Conservation (phyloP, 2,797 vertebrate species). For the Pagetopsis macropterus region DNA sequence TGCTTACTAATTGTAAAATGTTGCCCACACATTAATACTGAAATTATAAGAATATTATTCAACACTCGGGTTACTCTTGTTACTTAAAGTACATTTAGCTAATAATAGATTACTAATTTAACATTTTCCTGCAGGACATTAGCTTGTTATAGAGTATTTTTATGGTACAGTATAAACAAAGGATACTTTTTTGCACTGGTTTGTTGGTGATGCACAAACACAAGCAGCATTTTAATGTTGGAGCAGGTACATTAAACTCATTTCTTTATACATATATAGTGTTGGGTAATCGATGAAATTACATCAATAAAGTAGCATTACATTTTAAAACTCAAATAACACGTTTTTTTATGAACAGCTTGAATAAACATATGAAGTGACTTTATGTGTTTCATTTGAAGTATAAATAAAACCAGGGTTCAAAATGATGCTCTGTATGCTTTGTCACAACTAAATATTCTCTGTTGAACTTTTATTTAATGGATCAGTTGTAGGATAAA, state of each 20-base stretch:
- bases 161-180: too few relatives aligned
- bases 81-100: too few relatives aligned
- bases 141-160: too few relatives aligned
- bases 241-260: background rate
- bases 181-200: too few relatives aligned
- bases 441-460: constrained; percentile 15
- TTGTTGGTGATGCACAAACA: too few relatives aligned
- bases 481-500: constrained; percentile 35
- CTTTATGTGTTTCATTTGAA: constrained; percentile 1
- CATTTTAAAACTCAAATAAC: background rate
- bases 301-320: background rate
- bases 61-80: too few relatives aligned
- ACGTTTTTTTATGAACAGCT: background rate
- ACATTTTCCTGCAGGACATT: too few relatives aligned
- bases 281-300: background rate
- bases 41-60: too few relatives aligned
- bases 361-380: background rate
- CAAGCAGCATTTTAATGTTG: too few relatives aligned
- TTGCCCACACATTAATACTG: background rate
- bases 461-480: constrained; percentile 23
- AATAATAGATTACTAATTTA: too few relatives aligned
- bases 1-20: background rate
- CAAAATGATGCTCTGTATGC: background rate
- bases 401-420: constrained; percentile 6
- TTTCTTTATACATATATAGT: background rate